Percentiles rank a stretch among this genome's conserved stretches.
phyloP scores from a whole-genome alignment of 2,888 invertebrate species.

The Catonia carolina region DNA sequence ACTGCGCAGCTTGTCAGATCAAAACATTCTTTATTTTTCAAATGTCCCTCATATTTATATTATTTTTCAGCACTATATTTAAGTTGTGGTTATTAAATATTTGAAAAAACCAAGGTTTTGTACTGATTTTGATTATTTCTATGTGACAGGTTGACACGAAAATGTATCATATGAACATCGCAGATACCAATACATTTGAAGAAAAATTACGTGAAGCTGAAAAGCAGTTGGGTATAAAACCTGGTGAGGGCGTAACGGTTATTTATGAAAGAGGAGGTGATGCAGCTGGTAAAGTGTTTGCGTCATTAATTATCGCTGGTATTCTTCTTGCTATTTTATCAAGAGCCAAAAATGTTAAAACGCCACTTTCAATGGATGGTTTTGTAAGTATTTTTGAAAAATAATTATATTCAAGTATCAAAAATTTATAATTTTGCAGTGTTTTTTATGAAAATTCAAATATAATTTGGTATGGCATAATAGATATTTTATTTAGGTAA shows the following conservation, averaged over 20 bases:
- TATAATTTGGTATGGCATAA: no score
- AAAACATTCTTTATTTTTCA: no score
- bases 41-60: no score
- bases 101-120: no score
- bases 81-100: not conserved
- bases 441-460: no score
- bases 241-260: conserved; percentile 69
- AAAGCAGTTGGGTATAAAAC: conserved; percentile 66
- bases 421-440: not conserved
- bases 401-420: not conserved
- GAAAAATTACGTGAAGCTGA: conserved; percentile 83
- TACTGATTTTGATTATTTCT: conserved; percentile 5
- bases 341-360: conserved; percentile 57
- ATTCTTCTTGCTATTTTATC: conserved; percentile 61
- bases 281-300: conserved; percentile 60
- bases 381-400: conserved; percentile 56
- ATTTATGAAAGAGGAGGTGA: conserved; percentile 76
- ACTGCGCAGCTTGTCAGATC: no score
- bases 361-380: conserved; percentile 66
- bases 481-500: no score
- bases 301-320: conserved; percentile 60
- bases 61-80: not conserved
- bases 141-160: conserved; percentile 52
- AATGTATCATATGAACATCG: conserved; percentile 77
- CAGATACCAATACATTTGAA: conserved; percentile 79